Evolutionary conservation across 2,797 vertebrate species (phyloP).

Genomic region (Channa striata): DNA sequence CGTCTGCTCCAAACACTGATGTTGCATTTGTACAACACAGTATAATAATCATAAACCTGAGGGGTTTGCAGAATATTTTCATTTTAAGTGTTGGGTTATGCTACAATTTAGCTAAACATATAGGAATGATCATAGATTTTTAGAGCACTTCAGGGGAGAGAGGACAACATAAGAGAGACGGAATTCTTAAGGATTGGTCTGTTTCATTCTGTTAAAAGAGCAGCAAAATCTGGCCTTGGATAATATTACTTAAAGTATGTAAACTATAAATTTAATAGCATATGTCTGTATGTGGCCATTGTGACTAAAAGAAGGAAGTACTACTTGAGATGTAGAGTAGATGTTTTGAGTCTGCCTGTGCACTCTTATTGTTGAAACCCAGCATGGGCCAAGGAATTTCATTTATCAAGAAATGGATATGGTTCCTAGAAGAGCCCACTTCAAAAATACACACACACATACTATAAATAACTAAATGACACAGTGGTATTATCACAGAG

Average conservation of each 20-base stretch:
- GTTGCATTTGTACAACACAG: background rate
- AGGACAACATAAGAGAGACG: background rate
- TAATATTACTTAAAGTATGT: conserved; percentile 9
- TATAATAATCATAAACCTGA: background rate
- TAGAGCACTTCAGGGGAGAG: background rate
- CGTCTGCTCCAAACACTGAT: background rate
- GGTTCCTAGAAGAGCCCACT: conserved; percentile 69
- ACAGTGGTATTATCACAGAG: conserved; percentile 9
- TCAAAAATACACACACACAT: conserved; percentile 50
- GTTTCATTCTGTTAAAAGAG: conserved; percentile 13
- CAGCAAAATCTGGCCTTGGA: conserved; percentile 6
- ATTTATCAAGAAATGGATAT: conserved; percentile 78
- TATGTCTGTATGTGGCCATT: background rate
- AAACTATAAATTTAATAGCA: background rate
- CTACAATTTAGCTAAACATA: background rate
- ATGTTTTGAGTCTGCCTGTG: conserved; percentile 34
- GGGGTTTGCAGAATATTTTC: background rate
- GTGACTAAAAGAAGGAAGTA: conserved; percentile 5
- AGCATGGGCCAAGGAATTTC: conserved; percentile 71
- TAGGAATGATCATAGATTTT: background rate
- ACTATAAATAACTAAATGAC: conserved; percentile 57
- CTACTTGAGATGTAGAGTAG: conserved; percentile 37
- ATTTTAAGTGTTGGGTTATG: background rate
- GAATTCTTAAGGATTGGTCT: background rate
- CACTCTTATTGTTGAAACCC: conserved; percentile 62